Evolutionary conservation across 2,888 invertebrate genomes (phyloP), one percentile per base, ranked within the genome.

Genomic region (Tipula confusa): DNA sequence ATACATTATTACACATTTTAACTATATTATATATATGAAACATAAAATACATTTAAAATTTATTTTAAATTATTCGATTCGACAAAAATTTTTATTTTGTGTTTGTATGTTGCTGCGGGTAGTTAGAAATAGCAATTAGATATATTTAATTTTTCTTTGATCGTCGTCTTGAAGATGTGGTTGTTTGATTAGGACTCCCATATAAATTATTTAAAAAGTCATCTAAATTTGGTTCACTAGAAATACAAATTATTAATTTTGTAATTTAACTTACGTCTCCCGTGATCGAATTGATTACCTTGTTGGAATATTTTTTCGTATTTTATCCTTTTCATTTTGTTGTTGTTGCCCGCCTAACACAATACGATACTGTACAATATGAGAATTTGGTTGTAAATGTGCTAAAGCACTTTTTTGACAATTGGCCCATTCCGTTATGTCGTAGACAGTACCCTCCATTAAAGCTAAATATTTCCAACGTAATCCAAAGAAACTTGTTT

Each of bases 371-470:
- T 97, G 97, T 85, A 98, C 97, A 89, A 95, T 94, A 91, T 98
- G 97, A 85, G 95, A 95, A 90, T 97, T 96, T 13, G 97, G 95
- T 90, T 95, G 94, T 86, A 98, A 91, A 90, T 97, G 97, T 29
- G 89, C 88, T 64, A 89, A 85, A 3, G 90, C 89, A 15, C 89
- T 89, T 84, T 89, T 89, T 84, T 98, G 97, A 90, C 98, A 98
- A 86, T 96, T 95, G 28, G 98, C 98, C 98, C 98, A 98, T 90
- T 98, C 97, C 81, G 97, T 98, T 87, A 98, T 97, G 90, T 98
- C 97, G 89, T 97, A 98, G 33, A 98, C 95, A 85, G 95, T 95
- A 84, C 97, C 97, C 89, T 98, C 98, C 97, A 98, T 98, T 87
- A 97, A 96, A 83, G 98, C 97, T 90, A 96, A 97, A 91, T 98